Conservation (phyloP, 1,140 invertebrate species). For the Manduca sexta region DNA sequence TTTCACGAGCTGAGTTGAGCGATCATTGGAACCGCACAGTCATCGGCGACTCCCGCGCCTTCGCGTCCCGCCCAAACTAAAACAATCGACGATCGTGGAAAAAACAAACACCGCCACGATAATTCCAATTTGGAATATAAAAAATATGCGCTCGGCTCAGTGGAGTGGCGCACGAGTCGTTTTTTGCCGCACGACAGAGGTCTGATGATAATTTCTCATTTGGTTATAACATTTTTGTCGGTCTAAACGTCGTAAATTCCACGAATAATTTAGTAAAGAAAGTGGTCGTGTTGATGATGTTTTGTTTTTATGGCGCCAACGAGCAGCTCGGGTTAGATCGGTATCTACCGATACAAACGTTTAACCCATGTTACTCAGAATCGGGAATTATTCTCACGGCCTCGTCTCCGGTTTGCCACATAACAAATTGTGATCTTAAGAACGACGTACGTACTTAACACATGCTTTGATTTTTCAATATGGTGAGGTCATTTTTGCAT, state of each 20-base stretch:
- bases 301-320: conserved; percentile 72
- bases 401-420: conserved; percentile 32
- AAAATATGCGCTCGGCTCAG: conserved; percentile 43
- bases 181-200: conserved; percentile 44
- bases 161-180: conserved; percentile 36
- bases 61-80: conserved; percentile 34
- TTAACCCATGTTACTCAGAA: conserved; percentile 70
- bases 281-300: conserved; percentile 64
- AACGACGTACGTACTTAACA: conserved; percentile 13
- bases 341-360: conserved; percentile 68
- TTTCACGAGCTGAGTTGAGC: background rate
- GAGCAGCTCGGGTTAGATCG: conserved; percentile 63
- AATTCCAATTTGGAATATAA: conserved; percentile 57
- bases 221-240: conserved; percentile 71
- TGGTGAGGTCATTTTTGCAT: too few species aligned
- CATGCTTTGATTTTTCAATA: background rate
- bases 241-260: conserved; percentile 67
- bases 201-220: conserved; percentile 72
- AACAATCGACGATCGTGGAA: conserved; percentile 55
- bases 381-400: conserved; percentile 61
- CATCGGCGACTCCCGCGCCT: conserved; percentile 50
- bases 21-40: conserved; percentile 38
- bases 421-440: conserved; percentile 56
- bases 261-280: conserved; percentile 71
- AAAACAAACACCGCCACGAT: conserved; percentile 53